phyloP scores from a whole-genome alignment of 2,113 vertebrate genomes.

The Tragelaphus strepsiceros region DNA sequence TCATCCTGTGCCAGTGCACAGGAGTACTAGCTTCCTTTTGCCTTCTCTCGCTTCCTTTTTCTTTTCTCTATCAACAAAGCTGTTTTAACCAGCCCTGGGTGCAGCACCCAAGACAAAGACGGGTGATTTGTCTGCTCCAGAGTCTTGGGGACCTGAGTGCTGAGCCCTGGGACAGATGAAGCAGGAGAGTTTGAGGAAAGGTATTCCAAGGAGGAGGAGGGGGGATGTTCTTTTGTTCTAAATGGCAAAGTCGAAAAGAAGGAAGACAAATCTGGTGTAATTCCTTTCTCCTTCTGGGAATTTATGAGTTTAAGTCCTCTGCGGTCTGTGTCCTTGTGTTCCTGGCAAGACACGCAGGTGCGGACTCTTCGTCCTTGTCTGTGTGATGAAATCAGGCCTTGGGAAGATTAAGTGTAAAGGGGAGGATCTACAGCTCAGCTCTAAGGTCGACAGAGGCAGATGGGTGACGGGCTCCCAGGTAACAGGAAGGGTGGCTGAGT shows the following conservation, averaged over 20 bases:
- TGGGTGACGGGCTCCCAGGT: fast-evolving
- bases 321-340: no score
- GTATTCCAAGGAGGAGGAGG: background rate
- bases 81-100: fast-evolving
- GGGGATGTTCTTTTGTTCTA: background rate
- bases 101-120: background rate
- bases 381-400: background rate
- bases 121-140: fast-evolving
- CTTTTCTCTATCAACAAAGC: background rate
- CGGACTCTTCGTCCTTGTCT: background rate
- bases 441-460: background rate
- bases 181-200: background rate
- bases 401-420: background rate
- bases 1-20: fast-evolving
- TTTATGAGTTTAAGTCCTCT: background rate
- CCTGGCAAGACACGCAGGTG: background rate
- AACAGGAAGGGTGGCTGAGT: background rate
- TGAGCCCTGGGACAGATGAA: fast-evolving
- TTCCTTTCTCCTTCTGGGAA: background rate
- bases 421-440: background rate
- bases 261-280: background rate
- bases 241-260: background rate
- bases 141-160: fast-evolving
- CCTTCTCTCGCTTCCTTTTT: no score
- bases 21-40: no score